Conservation (phyloP, 2,113 vertebrate genomes). For the Melanotaenia duboulayi region DNA sequence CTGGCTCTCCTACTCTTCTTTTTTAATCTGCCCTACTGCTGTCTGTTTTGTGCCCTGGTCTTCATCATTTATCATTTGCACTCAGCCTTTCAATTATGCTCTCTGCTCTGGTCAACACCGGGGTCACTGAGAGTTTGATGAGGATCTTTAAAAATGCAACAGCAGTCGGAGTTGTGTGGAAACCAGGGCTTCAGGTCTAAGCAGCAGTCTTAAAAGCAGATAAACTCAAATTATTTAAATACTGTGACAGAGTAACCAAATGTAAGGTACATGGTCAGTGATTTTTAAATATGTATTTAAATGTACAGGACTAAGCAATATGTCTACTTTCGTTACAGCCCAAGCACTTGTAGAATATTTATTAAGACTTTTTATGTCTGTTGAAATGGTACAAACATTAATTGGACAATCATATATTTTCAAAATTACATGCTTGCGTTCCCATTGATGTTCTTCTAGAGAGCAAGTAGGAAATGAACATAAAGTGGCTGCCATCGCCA, state of each 20-base stretch:
- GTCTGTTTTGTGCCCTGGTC: slow-evolving; percentile 37
- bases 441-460: slow-evolving; percentile 27
- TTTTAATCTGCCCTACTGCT: slow-evolving; percentile 45
- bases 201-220: background rate
- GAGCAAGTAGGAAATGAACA: slow-evolving; percentile 38
- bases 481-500: slow-evolving; percentile 55
- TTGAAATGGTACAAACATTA: slow-evolving; percentile 63
- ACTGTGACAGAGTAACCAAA: background rate
- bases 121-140: slow-evolving; percentile 39
- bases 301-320: slow-evolving; percentile 19
- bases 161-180: slow-evolving; percentile 41
- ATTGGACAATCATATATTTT: slow-evolving; percentile 44
- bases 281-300: slow-evolving; percentile 38
- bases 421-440: slow-evolving; percentile 36
- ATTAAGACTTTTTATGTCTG: slow-evolving; percentile 34
- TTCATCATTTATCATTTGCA: slow-evolving; percentile 38
- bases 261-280: slow-evolving; percentile 27
- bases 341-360: slow-evolving; percentile 40
- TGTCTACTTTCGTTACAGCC: slow-evolving; percentile 33
- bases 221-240: too few species aligned
- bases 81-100: slow-evolving; percentile 37
- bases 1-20: slow-evolving; percentile 11
- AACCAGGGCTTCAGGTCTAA: slow-evolving; percentile 16
- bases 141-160: slow-evolving; percentile 31
- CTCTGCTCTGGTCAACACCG: slow-evolving; percentile 26